Evolutionary conservation across 1,140 invertebrate species (phyloP), one percentile per base, ranked within the genome.

Genomic region (Piezodorus guildinii): DNA sequence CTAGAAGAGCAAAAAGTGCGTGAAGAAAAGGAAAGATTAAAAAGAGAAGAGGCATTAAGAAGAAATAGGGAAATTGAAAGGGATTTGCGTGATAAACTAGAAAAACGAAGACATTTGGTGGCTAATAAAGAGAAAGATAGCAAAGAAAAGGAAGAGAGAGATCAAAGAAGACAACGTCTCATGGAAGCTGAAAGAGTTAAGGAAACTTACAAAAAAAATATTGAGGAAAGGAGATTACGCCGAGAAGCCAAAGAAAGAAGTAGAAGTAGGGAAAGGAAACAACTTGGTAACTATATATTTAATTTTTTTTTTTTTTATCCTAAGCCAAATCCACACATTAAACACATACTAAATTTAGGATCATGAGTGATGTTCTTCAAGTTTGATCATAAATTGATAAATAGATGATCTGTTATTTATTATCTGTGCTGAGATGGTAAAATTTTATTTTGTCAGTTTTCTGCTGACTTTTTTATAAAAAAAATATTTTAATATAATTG

Each of bases 141-240:
- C 34, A 39, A 60, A 27, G 61, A 62, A 39, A 51, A 46, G 15
- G 45, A 52, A 52, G 61, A 62, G 17, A 51, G 61, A 34, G 61
- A 62, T 16, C 25, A 27, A 9, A 15, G 61, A 30, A 27, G 58
- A n/a, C 67, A 69, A 44, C 52, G 68, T 21, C 65, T 69, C 6
- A 62, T 70, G 23, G 70, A 70, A 34, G 68, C 66, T 39, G 70
- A 68, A 44, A 27, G 66, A 60, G 69, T 69, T 17, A 65, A 65
- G 43, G 67, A 69, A 45, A 65, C 66, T 2, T 70, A 67, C 19
- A 65, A 63, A 44, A 66, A 67, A 45, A 67, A 67, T 44, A 69
- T 68, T 17, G 69, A 67, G 64, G 70, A 67, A 46, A 68, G 65
- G 25, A 64, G 64, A 65, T 66, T 61, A 45, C 51, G 61, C 19